A percentile compares a stretch with the other conserved stretches of the same genome.
phyloP scores from a whole-genome alignment of 2,888 invertebrate species.

The Yponomeuta plumbellus region DNA sequence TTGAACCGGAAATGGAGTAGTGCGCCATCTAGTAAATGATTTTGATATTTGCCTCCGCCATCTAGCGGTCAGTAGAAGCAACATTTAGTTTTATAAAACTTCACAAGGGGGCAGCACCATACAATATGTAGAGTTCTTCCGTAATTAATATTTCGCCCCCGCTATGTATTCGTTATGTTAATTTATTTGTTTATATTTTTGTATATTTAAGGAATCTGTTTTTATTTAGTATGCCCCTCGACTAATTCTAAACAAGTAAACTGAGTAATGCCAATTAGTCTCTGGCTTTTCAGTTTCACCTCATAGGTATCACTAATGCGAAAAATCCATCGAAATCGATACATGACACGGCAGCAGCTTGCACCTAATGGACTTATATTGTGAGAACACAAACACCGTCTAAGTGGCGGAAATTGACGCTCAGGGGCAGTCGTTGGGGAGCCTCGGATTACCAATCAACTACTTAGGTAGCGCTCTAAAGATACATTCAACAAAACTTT shows the following conservation, averaged over 20 bases:
- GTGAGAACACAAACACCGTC: conserved; percentile 4
- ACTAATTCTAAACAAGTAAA: no score
- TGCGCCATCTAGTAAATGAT: not conserved
- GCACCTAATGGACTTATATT: conserved; percentile 12
- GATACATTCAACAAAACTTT: not conserved
- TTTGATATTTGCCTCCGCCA: not conserved
- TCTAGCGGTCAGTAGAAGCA: not conserved
- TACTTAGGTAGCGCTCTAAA: not conserved
- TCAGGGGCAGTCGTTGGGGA: not conserved
- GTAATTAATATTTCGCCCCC: not conserved
- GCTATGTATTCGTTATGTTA: no score
- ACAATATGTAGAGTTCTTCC: not conserved
- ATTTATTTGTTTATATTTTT: no score
- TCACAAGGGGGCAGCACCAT: not conserved
- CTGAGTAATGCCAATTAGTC: no score
- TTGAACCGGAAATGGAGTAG: not conserved
- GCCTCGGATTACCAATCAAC: conserved; percentile 1
- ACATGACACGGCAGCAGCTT: conserved; percentile 2
- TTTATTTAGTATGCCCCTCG: no score
- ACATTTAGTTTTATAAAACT: not conserved
- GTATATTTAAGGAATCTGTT: no score
- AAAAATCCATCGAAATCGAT: not conserved
- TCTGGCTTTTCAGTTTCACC: no score
- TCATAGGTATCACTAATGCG: no score
- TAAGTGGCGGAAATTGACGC: conserved; percentile 8